Base-by-base conservation (phyloP, 2,888 invertebrate genomes). In the Lamproptera curius region DNA sequence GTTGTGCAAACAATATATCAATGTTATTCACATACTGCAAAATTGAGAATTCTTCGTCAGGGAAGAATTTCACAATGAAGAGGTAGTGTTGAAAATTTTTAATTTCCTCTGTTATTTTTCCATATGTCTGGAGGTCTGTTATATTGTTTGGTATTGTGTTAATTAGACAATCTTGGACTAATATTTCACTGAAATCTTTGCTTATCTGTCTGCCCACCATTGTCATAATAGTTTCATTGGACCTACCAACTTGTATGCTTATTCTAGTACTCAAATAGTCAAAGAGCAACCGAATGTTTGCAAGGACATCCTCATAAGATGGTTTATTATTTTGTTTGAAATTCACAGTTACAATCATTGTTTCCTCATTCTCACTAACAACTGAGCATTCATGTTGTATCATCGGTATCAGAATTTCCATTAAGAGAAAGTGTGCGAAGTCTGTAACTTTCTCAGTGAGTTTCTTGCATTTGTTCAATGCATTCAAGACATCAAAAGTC, bases 81-180 rank as follows among this genome's bases (percentile, higher is more conserved):
- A 96, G 79, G 51, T 88, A 88, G 37, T 84, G 73, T 68, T 96
- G 93, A 53, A 96, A 92, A 39, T 89, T 76, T 50, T 90, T 76
- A 28, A 94, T 92, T 59, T 91, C 90, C 2, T 88, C 73, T 15
- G 92, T 90, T 1, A 95, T 88, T 16, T 80, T 81, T 2, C 85
- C 81, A 58, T 93, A 96, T 13, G 81, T 87, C 56, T 92, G 89
- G 50, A 95, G 80, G 54, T 94, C 94, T 45, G 90, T 90, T 56
- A 91, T 91, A 41, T 91, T 93, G 54, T 91, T 92, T 0, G 97
- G 97, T 62, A 96, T 92, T 0, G 94, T 93, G 54, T 91, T 88
- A 40, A 91, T 86, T 6, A 97, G 87, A 64, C 95, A 96, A 60
- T 94, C 90, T 53, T 92, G 90, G 2, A 94, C 90, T 28, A 96